Base-by-base conservation (phyloP, 37 sponge, comb jelly and placozoan genomes). In the Aphrocallistes beatrix region DNA sequence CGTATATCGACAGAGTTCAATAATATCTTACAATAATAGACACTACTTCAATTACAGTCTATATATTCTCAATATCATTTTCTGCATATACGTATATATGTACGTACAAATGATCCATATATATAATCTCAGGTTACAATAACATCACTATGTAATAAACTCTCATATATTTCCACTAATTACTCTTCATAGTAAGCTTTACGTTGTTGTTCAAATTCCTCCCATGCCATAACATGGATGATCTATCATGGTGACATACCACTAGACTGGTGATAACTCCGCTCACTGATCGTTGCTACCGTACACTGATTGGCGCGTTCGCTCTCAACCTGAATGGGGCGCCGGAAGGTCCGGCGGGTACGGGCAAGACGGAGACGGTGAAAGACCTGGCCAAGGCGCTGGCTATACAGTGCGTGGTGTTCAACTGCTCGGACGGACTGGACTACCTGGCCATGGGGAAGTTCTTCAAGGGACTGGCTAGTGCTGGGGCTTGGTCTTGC, bases 381-480 rank as follows among this genome's bases (percentile, higher is more conserved):
- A 92, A 92, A 60, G 97, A 96, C 85, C 81, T 96, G 42, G 97
- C 97, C 37, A 96, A 96, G 39, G 97, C 97, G 10, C 82, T 96
- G 36, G 94, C 97, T 38, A 88, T 90, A 8, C 99, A 95, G 88
- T 99, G 99, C 89, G 99, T 99, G 3, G 99, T 99, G 45, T 99
- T 99, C 89, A 99, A 99, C 91, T 99, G 99, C 48, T 99, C 99
- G 39, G 99, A 99, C 89, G 99, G 99, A 3, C 86, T 99, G 87
- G 99, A 99, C 86, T 99, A 99, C 87, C 88, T 99, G 38, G 99
- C 99, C 84, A 99, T 99, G 99, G 94, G 99, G 45, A 99, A 93
- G 90, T 96, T 96, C 91, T 99, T 94, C 87, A 93, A 99, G 85
- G 99, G 95, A 36, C 90, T 98, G 38, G 99, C 96, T 36, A 91